These are phyloP conservation scores for Nycteola revayana DNA, from an alignment of 2,888 invertebrate species.

Conservation along the genomic window DNA sequence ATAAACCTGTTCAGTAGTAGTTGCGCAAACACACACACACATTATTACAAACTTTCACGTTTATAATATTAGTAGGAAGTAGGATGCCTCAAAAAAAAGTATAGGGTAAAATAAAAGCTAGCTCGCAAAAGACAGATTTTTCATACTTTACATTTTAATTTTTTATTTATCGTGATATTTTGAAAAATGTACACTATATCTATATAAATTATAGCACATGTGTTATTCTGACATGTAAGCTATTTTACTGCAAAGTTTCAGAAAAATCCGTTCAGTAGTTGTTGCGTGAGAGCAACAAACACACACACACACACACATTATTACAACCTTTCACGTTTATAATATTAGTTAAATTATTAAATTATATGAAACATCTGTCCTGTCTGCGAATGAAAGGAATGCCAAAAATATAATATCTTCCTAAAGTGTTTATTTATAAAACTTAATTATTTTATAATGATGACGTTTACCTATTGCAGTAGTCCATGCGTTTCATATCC, in stretches of 20 bases:
- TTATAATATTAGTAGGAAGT: constrained; percentile 9
- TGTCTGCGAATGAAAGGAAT: constrained; percentile 12
- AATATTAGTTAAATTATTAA: constrained; percentile 4
- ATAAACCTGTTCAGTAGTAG: constrained; percentile 13
- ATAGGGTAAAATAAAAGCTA: constrained; percentile 6
- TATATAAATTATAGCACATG: constrained; percentile 12
- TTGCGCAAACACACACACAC: constrained; percentile 12
- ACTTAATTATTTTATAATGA: constrained; percentile 11
- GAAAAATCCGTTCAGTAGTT: constrained; percentile 5
- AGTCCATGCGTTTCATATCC: constrained; percentile 11
- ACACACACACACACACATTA: constrained; percentile 1
- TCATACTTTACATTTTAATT: constrained; percentile 12
- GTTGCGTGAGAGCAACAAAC: constrained; percentile 4
- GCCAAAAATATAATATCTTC: constrained; percentile 12
- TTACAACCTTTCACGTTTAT: constrained; percentile 4
- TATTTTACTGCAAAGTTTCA: constrained; percentile 12
- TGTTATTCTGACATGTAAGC: constrained; percentile 12
- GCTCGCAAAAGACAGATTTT: constrained; percentile 12
- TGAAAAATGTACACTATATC: constrained; percentile 11
- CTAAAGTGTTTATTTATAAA: constrained; percentile 12
- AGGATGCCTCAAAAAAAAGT: constrained; percentile 11
- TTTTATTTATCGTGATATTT: constrained; percentile 12
- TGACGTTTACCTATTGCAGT: constrained; percentile 11
- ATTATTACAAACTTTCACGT: constrained; percentile 8
- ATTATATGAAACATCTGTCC: constrained; percentile 12